Evolutionary conservation across 2,113 vertebrate species (phyloP).

Genomic region (Caretta caretta): DNA sequence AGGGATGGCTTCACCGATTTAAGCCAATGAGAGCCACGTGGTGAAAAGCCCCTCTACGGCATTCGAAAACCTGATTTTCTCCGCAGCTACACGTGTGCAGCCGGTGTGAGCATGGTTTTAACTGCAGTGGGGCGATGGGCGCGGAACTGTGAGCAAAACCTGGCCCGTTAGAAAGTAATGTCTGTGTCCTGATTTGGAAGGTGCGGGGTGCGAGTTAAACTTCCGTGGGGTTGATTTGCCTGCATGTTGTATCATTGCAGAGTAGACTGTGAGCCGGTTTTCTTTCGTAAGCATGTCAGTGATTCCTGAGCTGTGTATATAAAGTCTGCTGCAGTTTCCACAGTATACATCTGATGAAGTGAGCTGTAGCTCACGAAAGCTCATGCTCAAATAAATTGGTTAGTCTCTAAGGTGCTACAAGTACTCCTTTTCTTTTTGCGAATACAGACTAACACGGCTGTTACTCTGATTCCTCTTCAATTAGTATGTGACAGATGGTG

Average conservation of each 20-base stretch:
- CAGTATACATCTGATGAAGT: too few relatives aligned
- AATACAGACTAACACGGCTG: too few relatives aligned
- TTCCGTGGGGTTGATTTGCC: background rate
- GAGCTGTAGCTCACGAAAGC: too few relatives aligned
- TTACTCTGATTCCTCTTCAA: too few relatives aligned
- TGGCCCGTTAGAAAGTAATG: background rate
- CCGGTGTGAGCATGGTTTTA: background rate
- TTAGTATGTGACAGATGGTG: fast-evolving
- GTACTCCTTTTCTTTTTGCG: too few relatives aligned
- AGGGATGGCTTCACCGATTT: background rate
- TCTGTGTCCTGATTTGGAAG: too few relatives aligned
- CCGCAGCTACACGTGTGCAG: background rate
- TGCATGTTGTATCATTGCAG: background rate
- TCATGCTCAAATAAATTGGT: too few relatives aligned
- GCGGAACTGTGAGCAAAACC: background rate
- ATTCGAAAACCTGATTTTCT: background rate
- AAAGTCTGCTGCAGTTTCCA: too few relatives aligned
- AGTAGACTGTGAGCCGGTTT: background rate
- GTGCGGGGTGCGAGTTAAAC: background rate
- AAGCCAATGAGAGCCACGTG: background rate
- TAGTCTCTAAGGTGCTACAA: too few relatives aligned
- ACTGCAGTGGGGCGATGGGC: background rate
- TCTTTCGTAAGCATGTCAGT: background rate
- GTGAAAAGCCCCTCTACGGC: too few relatives aligned
- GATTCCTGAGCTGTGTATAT: background rate